Conservation (phyloP, 2,113 vertebrate genomes). For the Megaceryle torquata region DNA sequence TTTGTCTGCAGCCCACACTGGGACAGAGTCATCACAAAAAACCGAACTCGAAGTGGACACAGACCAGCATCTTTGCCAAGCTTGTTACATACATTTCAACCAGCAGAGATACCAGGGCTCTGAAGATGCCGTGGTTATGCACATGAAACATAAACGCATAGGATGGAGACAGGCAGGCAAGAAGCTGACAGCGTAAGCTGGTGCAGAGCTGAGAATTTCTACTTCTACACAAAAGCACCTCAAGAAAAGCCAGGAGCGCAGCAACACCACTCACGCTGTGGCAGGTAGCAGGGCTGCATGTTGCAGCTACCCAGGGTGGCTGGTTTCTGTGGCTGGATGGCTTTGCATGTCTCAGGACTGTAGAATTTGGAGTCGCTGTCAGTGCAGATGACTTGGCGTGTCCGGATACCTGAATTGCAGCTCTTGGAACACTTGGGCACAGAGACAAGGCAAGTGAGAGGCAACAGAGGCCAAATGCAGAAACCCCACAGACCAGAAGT, state of each 20-base stretch:
- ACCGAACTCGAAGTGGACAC: not conserved
- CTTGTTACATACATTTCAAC: not conserved
- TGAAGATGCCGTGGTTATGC: not conserved
- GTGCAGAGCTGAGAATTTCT: not conserved
- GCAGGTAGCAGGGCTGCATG: constrained; percentile 83
- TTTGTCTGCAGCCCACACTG: not conserved
- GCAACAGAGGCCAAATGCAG: not conserved
- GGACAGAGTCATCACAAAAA: not conserved
- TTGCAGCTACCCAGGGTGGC: constrained; percentile 84
- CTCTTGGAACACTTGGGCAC: constrained; percentile 87
- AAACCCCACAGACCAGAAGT: not conserved
- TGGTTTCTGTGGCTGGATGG: constrained; percentile 74
- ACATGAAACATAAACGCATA: not conserved
- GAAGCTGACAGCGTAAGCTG: not conserved
- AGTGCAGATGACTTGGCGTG: constrained; percentile 89
- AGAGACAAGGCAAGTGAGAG: not conserved
- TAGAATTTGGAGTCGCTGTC: constrained; percentile 77
- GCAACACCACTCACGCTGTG: constrained; percentile 79
- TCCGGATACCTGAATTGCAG: constrained; percentile 83
- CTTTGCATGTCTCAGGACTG: constrained; percentile 73
- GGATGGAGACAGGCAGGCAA: not conserved
- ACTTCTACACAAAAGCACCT: not conserved
- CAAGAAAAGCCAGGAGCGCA: not conserved
- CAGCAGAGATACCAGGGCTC: not conserved
- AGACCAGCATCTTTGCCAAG: not conserved